Percentiles rank a stretch among this genome's conserved stretches.
phyloP scores from a whole-genome alignment of 2,888 invertebrate species.

The Hydriomena furcata region DNA sequence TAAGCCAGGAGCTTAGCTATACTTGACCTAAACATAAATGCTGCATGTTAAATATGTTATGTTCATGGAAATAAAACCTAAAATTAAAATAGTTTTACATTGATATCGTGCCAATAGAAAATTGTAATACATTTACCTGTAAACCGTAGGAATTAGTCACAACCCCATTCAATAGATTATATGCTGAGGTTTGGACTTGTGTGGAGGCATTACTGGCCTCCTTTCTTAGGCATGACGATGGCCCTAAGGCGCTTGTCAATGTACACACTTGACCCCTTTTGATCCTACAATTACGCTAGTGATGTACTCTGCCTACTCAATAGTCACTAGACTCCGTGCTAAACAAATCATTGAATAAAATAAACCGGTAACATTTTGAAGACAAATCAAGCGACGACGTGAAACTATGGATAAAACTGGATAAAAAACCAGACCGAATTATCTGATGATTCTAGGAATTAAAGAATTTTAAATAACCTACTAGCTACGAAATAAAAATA shows the following conservation, averaged over 20 bases:
- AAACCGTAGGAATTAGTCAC: no score
- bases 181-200: neutral
- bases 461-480: no score
- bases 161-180: neutral
- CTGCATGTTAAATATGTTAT: no score
- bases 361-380: conserved; percentile 1
- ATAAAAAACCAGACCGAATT: no score
- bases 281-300: conserved; percentile 81
- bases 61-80: no score
- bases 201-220: conserved; percentile 28
- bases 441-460: no score
- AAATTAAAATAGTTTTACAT: no score
- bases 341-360: conserved; percentile 1
- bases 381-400: neutral
- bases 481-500: neutral
- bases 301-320: conserved; percentile 58
- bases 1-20: no score
- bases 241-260: conserved; percentile 80
- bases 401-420: neutral
- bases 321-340: conserved; percentile 25
- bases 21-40: no score
- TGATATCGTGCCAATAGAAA: no score
- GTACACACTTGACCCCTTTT: conserved; percentile 83
- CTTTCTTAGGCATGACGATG: conserved; percentile 70
- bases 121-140: no score